Evolutionary conservation across 1,140 invertebrate species (phyloP), one percentile per base, ranked within the genome.

Genomic region (Drosophila bocki): DNA sequence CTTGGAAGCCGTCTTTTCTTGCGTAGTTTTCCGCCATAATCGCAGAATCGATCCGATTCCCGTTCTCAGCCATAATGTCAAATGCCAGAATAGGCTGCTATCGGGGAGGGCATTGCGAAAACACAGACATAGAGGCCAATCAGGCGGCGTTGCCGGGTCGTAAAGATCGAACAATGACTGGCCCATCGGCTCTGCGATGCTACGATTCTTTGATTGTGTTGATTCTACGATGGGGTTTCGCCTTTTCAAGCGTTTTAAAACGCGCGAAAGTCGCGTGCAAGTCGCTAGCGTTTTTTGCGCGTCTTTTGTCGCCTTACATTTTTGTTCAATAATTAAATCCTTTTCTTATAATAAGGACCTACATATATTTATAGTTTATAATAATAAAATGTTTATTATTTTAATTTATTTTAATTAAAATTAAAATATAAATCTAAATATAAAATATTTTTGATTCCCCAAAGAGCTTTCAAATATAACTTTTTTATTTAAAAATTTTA

Each of bases 111-210:
- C 11, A 53, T 50, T 58, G 67, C 63, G 44, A 82, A 86, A 86
- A 65, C 72, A 62, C 71, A 77, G 56, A 63, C 77, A 67, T 54
- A 68, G 60, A 70, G 65, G 32, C 45, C 81, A 83, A 83, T 80
- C 60, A 60, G 41, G 39, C 44, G 41, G 42, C 76, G 79, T 50
- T 58, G 42, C 29, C 26, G 78, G 74, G 79, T 87, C 65, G 64
- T 75, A 87, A 82, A 64, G 56, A 54, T 70, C 79, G 79, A 53
- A 53, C 75, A 71, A 57, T 56, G 75, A 41, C 64, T 70, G 60
- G 60, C 47, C 64, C 65, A 82, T 78, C 79, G 72, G 57, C 17
- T 29, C 41, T n/a, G 33, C 37, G 62, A 58, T 57, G 54, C 54
- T 77, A 57, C 41, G 22, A 44, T 19, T 37, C 50, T 50, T 7